Conservation (phyloP, 2,113 vertebrate species). For the Malurus cyaneus region DNA sequence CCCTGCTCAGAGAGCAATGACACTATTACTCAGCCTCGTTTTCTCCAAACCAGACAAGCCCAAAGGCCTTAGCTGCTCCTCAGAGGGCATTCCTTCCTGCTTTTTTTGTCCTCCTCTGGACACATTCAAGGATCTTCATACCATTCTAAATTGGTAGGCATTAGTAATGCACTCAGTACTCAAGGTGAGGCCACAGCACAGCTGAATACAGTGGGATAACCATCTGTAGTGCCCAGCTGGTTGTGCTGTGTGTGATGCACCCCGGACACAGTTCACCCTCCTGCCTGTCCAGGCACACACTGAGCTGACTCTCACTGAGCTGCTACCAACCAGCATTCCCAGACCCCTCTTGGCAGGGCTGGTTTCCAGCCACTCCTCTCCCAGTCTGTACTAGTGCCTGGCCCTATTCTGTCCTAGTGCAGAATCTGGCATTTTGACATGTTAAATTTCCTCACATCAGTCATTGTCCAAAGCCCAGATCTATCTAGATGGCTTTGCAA, state of each 20-base stretch:
- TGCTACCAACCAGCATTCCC: background rate
- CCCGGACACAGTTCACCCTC: background rate
- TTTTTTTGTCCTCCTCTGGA: background rate
- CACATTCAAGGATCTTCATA: background rate
- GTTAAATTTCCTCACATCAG: background rate
- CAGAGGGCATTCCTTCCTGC: background rate
- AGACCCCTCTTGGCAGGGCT: background rate
- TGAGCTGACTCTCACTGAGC: background rate
- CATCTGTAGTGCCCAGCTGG: background rate
- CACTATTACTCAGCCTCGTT: background rate
- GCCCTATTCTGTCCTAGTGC: background rate
- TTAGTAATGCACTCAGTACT: background rate
- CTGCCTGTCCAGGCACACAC: background rate
- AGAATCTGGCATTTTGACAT: rapidly evolving
- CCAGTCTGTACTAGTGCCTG: background rate
- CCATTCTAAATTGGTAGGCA: background rate
- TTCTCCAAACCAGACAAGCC: background rate
- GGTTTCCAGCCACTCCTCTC: background rate
- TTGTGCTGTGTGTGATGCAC: background rate
- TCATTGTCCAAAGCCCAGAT: background rate
- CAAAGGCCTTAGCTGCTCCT: background rate
- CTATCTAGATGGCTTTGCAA: background rate
- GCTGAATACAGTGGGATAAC: no score
- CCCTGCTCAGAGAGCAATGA: background rate
- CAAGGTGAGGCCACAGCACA: background rate